Percentiles rank a stretch among this genome's conserved stretches.
These are phyloP conservation scores for Tupaia chinensis DNA, from an alignment of 2,113 vertebrate genomes.

Conservation along the genomic window DNA sequence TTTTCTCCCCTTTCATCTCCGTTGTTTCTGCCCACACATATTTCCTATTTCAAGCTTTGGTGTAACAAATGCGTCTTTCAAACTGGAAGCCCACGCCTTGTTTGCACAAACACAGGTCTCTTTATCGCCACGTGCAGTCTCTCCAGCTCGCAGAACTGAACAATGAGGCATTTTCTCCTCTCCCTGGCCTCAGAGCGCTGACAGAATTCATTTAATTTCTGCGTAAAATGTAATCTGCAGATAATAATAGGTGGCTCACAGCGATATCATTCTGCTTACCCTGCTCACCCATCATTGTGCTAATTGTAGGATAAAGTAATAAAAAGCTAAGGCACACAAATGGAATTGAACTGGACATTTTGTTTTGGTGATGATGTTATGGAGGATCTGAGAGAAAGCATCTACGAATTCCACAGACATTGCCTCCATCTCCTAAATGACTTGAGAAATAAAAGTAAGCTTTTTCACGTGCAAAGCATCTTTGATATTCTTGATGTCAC, in stretches of 20 bases:
- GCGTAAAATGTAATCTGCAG: slow-evolving; percentile 76
- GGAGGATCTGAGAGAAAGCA: not conserved
- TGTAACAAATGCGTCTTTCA: slow-evolving; percentile 70
- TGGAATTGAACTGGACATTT: slow-evolving; percentile 74
- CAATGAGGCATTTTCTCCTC: slow-evolving; percentile 71
- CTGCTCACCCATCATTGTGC: slow-evolving; percentile 79
- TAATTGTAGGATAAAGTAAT: slow-evolving; percentile 81
- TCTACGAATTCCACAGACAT: not conserved
- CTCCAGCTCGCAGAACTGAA: slow-evolving; percentile 49
- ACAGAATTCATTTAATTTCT: slow-evolving; percentile 80
- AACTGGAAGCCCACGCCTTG: slow-evolving; percentile 58
- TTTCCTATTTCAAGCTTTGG: slow-evolving; percentile 64
- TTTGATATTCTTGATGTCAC: not conserved
- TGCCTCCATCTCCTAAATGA: not conserved
- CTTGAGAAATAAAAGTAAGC: not conserved
- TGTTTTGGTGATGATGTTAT: slow-evolving; percentile 64
- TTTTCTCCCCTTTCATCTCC: slow-evolving; percentile 75
- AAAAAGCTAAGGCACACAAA: slow-evolving; percentile 30
- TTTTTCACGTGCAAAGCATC: not conserved
- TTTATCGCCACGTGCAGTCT: slow-evolving; percentile 60
- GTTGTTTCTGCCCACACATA: slow-evolving; percentile 66
- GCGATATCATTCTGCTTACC: slow-evolving; percentile 78
- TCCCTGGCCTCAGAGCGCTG: slow-evolving; percentile 48
- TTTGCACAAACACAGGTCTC: slow-evolving; percentile 70
- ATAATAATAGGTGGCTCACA: slow-evolving; percentile 85